These are phyloP conservation scores for Ranitomeya variabilis DNA, from an alignment of 2,113 vertebrate genomes.

Conservation along the genomic window DNA sequence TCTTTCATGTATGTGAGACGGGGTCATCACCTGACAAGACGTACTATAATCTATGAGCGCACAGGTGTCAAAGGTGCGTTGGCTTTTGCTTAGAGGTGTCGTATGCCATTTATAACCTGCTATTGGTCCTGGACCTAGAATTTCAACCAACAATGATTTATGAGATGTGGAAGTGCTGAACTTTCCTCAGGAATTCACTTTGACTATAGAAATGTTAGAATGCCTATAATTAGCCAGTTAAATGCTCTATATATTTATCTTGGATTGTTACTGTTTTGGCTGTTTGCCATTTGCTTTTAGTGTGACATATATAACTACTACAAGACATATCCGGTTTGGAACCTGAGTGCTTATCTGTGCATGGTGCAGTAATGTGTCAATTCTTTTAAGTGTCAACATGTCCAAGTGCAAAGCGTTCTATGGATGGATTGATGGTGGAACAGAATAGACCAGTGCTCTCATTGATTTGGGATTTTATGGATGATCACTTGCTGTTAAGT, in stretches of 20 bases:
- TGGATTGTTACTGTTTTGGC: background rate
- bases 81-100: background rate
- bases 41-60: background rate
- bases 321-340: slow-evolving; percentile 3
- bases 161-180: background rate
- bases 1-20: background rate
- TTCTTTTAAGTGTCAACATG: background rate
- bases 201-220: slow-evolving; percentile 4
- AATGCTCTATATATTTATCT: background rate
- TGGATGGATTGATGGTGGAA: background rate
- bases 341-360: background rate
- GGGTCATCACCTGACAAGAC: background rate
- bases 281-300: slow-evolving; percentile 4
- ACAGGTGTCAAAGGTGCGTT: background rate
- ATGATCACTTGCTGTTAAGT: background rate
- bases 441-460: background rate
- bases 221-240: slow-evolving; percentile 10
- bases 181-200: slow-evolving; percentile 7
- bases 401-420: background rate
- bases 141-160: slow-evolving; percentile 2
- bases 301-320: background rate
- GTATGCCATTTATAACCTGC: background rate
- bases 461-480: background rate
- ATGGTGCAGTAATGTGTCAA: background rate
- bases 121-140: background rate